Conservation (phyloP, 2,888 invertebrate genomes). For the Ernsta delagoae region DNA sequence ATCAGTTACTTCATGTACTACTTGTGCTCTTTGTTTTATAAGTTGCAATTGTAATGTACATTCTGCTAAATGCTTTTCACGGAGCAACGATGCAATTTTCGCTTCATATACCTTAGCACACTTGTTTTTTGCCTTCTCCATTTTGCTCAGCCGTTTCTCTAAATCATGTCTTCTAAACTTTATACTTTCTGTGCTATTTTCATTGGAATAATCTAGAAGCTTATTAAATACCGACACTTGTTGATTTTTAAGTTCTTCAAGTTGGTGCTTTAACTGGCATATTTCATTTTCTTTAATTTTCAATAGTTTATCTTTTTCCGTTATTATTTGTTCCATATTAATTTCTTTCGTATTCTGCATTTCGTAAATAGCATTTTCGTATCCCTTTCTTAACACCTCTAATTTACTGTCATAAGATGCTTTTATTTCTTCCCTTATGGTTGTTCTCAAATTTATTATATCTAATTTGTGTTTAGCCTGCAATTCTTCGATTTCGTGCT, state of each 20-base stretch:
- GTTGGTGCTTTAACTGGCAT: constrained; percentile 50
- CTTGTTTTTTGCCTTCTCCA: constrained; percentile 67
- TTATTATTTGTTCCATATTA: constrained; percentile 52
- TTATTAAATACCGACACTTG: constrained; percentile 56
- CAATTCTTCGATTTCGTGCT: constrained; percentile 64
- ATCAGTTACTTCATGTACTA: constrained; percentile 62
- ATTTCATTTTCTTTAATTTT: constrained; percentile 62
- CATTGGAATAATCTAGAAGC: constrained; percentile 54
- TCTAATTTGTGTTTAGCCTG: constrained; percentile 63
- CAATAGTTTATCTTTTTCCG: constrained; percentile 59
- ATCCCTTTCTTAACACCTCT: constrained; percentile 55
- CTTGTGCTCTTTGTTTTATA: constrained; percentile 67
- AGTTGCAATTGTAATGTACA: constrained; percentile 71
- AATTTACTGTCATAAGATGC: constrained; percentile 58
- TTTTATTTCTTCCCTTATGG: constrained; percentile 58
- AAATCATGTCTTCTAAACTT: constrained; percentile 57
- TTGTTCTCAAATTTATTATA: constrained; percentile 56
- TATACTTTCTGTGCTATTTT: constrained; percentile 49
- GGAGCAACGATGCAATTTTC: constrained; percentile 63
- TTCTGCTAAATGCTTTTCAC: constrained; percentile 70
- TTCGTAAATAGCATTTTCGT: constrained; percentile 56
- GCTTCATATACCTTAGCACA: constrained; percentile 60
- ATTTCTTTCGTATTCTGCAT: constrained; percentile 51
- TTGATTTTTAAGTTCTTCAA: constrained; percentile 62
- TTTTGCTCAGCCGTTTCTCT: constrained; percentile 66